A percentile compares a stretch with the other conserved stretches of the same genome.
Conservation (phyloP, 2,797 vertebrate species). For the Nothura maculosa region DNA sequence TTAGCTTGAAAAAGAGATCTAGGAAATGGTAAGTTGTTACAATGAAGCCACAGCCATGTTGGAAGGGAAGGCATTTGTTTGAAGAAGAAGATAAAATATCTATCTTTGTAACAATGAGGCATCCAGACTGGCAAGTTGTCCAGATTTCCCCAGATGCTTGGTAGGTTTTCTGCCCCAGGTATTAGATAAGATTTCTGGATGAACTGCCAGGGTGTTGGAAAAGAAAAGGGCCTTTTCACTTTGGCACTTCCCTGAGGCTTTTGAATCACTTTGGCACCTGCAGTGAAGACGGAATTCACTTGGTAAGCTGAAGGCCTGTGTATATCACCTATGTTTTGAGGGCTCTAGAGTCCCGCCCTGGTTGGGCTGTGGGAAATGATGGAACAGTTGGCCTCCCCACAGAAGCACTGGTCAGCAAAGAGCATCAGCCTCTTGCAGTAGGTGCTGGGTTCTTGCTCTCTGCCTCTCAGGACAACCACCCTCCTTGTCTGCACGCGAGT, state of each 20-base stretch:
- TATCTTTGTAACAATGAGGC: background rate
- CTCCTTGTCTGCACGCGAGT: background rate
- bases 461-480: accelerated
- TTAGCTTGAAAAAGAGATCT: background rate
- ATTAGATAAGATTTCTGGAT: background rate
- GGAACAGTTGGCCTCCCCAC: background rate
- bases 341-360: background rate
- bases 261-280: background rate
- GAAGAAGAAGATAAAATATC: background rate
- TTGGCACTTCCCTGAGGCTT: background rate
- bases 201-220: background rate
- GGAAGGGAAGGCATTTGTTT: background rate
- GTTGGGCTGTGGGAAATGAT: background rate
- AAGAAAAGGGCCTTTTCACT: background rate
- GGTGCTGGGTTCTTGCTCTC: background rate
- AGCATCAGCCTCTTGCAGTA: background rate
- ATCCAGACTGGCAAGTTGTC: background rate
- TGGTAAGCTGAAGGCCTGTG: background rate
- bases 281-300: background rate
- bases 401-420: background rate
- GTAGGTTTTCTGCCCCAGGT: background rate
- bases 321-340: background rate
- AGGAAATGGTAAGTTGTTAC: background rate
- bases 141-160: background rate
- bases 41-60: background rate